Evolutionary conservation across 2,113 vertebrate genomes (phyloP), one percentile per base, ranked within the genome.

Genomic region (Chlamydotis undulata): DNA sequence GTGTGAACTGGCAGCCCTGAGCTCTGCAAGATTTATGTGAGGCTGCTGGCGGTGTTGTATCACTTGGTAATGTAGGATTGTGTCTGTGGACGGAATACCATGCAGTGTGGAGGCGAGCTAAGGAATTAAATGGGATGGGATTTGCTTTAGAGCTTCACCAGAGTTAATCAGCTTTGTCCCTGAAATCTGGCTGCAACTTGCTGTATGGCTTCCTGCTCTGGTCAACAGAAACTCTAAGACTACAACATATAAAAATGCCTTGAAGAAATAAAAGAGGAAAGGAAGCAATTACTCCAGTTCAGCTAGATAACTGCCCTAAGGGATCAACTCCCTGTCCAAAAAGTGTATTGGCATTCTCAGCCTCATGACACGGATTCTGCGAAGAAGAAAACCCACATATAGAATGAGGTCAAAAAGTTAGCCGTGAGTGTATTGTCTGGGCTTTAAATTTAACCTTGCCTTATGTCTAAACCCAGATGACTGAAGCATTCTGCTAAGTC

Each of bases 161-260:
- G 73, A 91, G 94, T 90, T 97, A 97, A 97, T 97, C 96, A 94
- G 96, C 97, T 96, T 97, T 96, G 75, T 87, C 91, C 71, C 76
- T 94, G 94, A 96, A 96, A 94, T 96, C 97, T 97, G 97, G 85
- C 96, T 97, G 95, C 96, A 95, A 89, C 93, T 96, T 96, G 96
- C 82, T 93, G 73, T 94, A 95, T 91, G 64, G 92, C 89, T 97
- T 97, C 96, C 96, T 97, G 96, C 92, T 96, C 94, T 96, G 91
- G 90, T 96, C 96, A 91, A 96, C 95, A 97, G 90, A 95, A 97
- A 96, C 19, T 6, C 59, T 39, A 82, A 93, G 69, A 79, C 73
- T 90, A 64, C 12, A 5, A 81, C 64, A 91, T 70, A 81, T 33
- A 83, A 96, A 92, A 94, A 96, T 93, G 94, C 82, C 93, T 89